Base-by-base conservation (phyloP, 2,888 invertebrate genomes). In the Crepidodera aurea region DNA sequence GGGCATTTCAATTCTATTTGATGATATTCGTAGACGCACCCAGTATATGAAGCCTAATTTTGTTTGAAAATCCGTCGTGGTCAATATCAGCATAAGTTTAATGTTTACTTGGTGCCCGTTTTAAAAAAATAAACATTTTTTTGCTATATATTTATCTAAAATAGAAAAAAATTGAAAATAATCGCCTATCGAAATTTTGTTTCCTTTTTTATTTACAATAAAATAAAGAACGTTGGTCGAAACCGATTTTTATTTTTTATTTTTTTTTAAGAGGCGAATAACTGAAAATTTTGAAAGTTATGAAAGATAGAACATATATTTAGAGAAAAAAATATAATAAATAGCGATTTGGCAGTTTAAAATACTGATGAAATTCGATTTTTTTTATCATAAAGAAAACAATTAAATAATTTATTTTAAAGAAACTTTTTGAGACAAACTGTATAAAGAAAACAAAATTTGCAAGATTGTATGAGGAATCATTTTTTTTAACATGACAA, bases 81-180 rank as follows among this genome's bases (percentile, higher is more conserved):
- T 44, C 15, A 29, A 2, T 32, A 32, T 32, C 32, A 15, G 37
- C 13, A 15, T 37, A 53, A 34, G 39, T 48, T 29, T 55, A n/a
- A n/a, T 12, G 60, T 34, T 57, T 54, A 58, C 39, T 60, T 57
- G 58, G 53, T 62, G 60, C 60, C 62, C 64, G 39, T 51, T 29
- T 56, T 60, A 61, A 59, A 57, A 63, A 63, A 65, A 65, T 58
- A 61, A 62, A 67, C 56, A 63, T 48, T 62, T 60, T 40, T 48
- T 54, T 64, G 54, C 60, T 60, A 62, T 62, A 60, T 59, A 59
- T 32, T 64, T 64, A 66, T 51, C 25, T 50, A 59, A 60, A 25
- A 37, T 46, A 22, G 2, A 22, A 15, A 44, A 53, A 51, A 58
- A 46, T 34, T 46, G 27, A 54, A 63, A 63, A 44, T 63, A 48